Evolutionary conservation across 2,113 vertebrate species (phyloP), one percentile per base, ranked within the genome.

Genomic region (Mobula birostris): DNA sequence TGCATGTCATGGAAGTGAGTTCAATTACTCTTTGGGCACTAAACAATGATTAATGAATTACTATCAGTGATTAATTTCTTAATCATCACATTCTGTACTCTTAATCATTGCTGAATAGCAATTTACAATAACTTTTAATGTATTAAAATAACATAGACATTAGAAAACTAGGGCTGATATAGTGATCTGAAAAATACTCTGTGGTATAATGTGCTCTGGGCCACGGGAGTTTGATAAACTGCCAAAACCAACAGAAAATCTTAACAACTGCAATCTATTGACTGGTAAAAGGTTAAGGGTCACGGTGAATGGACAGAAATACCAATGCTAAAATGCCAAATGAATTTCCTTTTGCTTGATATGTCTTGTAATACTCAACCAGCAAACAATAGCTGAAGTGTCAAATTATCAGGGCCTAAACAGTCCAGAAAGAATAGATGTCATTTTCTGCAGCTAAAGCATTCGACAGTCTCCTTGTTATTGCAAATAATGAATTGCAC

Each of bases 41-140:
- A 93, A 74, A 93, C 32, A 93, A 93, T 93, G 36, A 93, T 93
- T 93, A 56, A 93, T 93, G 91, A 72, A 93, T 74, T 93, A 74
- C 72, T 93, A 93, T 76, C 91, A 93, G 76, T 74, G 91, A 93
- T 74, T 93, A 76, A 93, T 93, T 70, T 74, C 68, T 93, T 93
- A 93, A 93, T 76, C 36, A 56, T 21, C 36, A 93, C 32, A 74
- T 74, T 74, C 74, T 93, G 27, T 74, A 92, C 5, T 17, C 91
- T 93, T 93, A 93, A 74, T 93, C 91, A 74, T 74, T 93, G 36
- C 36, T 74, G 91, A 93, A 74, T 56, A 56, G 36, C 48, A 93
- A 93, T 93, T 93, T 93, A 93, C 70, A 74, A 93, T 93, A 27
- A 93, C n/a, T 40, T 32, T 72, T 74, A 93, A 74, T 93, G 40